phyloP scores from a whole-genome alignment of 2,888 invertebrate genomes.

The Chirona hameri region DNA sequence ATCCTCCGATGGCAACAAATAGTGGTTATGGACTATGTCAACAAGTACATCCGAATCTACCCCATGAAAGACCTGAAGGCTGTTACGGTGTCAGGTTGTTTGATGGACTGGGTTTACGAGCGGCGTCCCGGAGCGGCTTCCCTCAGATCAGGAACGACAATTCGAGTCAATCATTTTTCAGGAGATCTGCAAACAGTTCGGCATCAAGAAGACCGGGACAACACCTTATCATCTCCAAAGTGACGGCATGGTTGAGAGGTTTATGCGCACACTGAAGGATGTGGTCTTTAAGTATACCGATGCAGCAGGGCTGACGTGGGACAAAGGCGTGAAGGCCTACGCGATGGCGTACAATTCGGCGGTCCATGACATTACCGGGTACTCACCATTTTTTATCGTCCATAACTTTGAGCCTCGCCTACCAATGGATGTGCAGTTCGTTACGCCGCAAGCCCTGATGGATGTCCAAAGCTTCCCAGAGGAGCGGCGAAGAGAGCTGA shows the following conservation, averaged over 20 bases:
- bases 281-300: not conserved
- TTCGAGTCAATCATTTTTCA: not conserved
- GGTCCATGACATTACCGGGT: not conserved
- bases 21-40: not conserved
- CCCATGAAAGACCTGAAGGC: not conserved
- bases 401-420: not conserved
- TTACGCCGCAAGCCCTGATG: not conserved
- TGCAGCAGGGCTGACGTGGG: not conserved
- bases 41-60: not conserved
- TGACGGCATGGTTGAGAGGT: not conserved
- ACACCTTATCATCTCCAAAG: not conserved
- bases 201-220: not conserved
- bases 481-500: too few relatives aligned
- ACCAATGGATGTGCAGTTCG: not conserved
- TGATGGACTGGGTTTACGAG: conserved; percentile 4
- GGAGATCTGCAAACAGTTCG: not conserved
- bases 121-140: not conserved
- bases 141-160: not conserved
- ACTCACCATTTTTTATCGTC: not conserved
- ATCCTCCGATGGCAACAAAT: not conserved
- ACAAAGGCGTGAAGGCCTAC: not conserved
- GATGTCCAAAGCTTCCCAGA: too few relatives aligned
- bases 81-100: not conserved
- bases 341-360: not conserved
- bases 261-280: not conserved